Base-by-base conservation (phyloP, 2,113 vertebrate genomes). In the Pionites leucogaster region DNA sequence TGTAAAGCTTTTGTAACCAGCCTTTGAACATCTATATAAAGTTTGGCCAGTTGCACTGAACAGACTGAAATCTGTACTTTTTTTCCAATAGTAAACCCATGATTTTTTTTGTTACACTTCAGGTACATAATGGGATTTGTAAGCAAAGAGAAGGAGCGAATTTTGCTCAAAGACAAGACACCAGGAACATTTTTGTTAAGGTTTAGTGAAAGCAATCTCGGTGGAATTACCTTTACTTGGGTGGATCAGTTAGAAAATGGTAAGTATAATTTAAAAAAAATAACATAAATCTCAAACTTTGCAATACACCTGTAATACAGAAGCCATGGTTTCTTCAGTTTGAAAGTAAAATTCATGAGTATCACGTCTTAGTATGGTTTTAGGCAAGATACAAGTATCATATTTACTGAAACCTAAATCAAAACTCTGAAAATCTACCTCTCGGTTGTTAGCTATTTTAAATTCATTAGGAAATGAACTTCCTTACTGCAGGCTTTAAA, bases 191-290 rank as follows among this genome's bases (percentile, higher is more conserved):
- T 99, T 97, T 98, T 99, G 49, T 65, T 99, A 83, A 97, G 99
- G 92, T 99, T 99, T 97, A 99, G 99, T 50, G 99, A 99, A 97
- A 99, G 99, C 86, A 99, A 99, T 94, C 98, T 99, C 3, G 99
- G 99, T 80, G 99, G 99, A 80, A 99, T 99, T 97, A 99, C 99
- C 28, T 99, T 99, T 95, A 99, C 99, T 63, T 99, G 99, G 99
- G 99, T 99, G 93, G 98, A 99, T 92, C 99, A 98, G 63, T 97
- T 97, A 17, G 98, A 99, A 96, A 99, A 98, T 1, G 99, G 99
- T 99, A 97, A 97, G 96, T 84, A 42, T 42, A 18, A 41, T 28
- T 50, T 4, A 3, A 41, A 35, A 25, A 52, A 46, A 46, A 39
- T 4, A 46, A 37, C 19, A 49, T 29, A 67, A 55, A 24, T 11